Conservation (phyloP, 2,113 vertebrate species). For the Sinocyclocheilus grahami region DNA sequence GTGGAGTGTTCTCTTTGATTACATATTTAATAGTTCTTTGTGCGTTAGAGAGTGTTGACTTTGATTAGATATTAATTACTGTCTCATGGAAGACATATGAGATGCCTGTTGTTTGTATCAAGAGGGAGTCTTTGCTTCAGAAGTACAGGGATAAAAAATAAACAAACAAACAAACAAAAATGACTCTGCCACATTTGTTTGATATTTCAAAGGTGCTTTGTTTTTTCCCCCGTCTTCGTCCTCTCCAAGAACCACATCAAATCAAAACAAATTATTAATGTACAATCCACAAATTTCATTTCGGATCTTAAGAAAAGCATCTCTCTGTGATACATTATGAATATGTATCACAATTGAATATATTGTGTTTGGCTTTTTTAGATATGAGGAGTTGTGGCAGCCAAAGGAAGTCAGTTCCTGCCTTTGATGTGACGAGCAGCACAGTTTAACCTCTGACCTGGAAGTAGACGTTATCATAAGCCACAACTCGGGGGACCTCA, state of each 20-base stretch:
- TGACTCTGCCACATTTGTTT: conserved; percentile 73
- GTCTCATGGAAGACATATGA: conserved; percentile 73
- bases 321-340: conserved; percentile 74
- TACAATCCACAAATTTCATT: conserved; percentile 67
- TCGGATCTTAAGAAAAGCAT: conserved; percentile 69
- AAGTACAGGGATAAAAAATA: conserved; percentile 71
- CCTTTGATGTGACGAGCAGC: conserved; percentile 60
- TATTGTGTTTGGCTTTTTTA: conserved; percentile 70
- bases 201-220: conserved; percentile 63
- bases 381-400: conserved; percentile 82
- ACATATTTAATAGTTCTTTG: conserved; percentile 82
- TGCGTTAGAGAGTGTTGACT: conserved; percentile 78
- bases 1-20: conserved; percentile 78
- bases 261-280: conserved; percentile 80
- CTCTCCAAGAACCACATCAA: conserved; percentile 74
- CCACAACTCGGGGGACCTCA: no score
- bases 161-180: conserved; percentile 56
- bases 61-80: conserved; percentile 85
- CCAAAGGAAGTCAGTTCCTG: conserved; percentile 62
- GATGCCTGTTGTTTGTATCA: conserved; percentile 67
- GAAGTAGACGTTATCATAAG: neutral
- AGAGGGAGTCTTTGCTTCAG: conserved; percentile 69
- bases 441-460: conserved; percentile 64
- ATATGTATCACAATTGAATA: conserved; percentile 63
- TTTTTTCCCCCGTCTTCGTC: conserved; percentile 71